Percentiles rank a stretch among this genome's conserved stretches.
These are phyloP conservation scores for Ochotona curzoniae DNA, from an alignment of 2,113 vertebrate species.

Conservation along the genomic window DNA sequence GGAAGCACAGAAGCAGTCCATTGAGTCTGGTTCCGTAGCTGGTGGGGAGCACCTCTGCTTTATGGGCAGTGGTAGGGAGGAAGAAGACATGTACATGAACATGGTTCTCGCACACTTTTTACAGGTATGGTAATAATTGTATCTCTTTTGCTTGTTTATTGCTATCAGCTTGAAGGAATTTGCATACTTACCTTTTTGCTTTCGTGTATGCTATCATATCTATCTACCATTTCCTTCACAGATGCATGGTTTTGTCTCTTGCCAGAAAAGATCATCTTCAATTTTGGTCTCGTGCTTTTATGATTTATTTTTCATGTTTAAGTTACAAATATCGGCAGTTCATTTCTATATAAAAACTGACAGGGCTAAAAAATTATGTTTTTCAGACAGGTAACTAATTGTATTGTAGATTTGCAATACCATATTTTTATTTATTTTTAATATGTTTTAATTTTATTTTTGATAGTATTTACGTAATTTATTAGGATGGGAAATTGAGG, in stretches of 20 bases:
- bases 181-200: neutral
- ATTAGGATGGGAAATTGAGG: too few species aligned
- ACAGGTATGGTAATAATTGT: slow-evolving; percentile 88
- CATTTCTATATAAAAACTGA: slow-evolving; percentile 49
- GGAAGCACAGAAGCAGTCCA: slow-evolving; percentile 98
- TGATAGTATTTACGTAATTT: too few species aligned
- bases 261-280: neutral
- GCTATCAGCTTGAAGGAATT: slow-evolving; percentile 21
- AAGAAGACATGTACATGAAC: slow-evolving; percentile 99
- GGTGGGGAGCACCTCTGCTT: slow-evolving; percentile 98
- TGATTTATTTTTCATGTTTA: slow-evolving; percentile 30
- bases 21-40: slow-evolving; percentile 97
- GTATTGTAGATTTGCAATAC: neutral
- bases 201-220: neutral
- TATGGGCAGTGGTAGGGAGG: slow-evolving; percentile 99
- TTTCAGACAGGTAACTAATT: slow-evolving; percentile 22
- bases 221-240: neutral
- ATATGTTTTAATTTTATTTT: too few species aligned
- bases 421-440: neutral
- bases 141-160: neutral
- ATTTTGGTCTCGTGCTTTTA: slow-evolving; percentile 2
- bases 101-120: slow-evolving; percentile 99
- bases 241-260: slow-evolving; percentile 46
- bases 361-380: neutral
- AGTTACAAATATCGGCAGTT: slow-evolving; percentile 9